Evolutionary conservation across 2,888 invertebrate species (phyloP).

Genomic region (Iselma pallidipennis): DNA sequence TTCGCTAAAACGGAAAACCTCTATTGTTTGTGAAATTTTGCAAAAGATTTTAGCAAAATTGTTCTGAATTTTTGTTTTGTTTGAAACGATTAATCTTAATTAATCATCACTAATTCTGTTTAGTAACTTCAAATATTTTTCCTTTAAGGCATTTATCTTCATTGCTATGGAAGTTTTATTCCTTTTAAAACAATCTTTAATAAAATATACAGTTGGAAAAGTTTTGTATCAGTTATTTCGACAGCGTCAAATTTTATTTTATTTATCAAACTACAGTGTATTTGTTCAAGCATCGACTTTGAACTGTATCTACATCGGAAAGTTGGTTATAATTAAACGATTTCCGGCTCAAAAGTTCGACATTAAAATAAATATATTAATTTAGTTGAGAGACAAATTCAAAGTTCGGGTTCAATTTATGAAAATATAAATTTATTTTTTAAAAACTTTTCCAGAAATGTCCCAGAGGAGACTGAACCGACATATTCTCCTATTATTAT

Average conservation of each 20-base stretch:
- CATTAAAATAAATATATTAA: slow-evolving; percentile 20
- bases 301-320: background rate
- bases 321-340: slow-evolving; percentile 12
- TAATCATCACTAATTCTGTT: background rate
- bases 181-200: background rate
- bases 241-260: slow-evolving; percentile 4
- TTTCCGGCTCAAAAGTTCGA: slow-evolving; percentile 14
- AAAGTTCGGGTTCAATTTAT: slow-evolving; percentile 15
- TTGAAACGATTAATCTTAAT: background rate
- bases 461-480: slow-evolving; percentile 18
- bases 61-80: background rate
- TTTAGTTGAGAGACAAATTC: slow-evolving; percentile 10
- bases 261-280: slow-evolving; percentile 2
- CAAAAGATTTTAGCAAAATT: background rate
- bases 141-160: background rate
- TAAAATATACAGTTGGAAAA: background rate
- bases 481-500: slow-evolving; percentile 3
- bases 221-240: background rate
- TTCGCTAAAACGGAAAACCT: slow-evolving; percentile 7
- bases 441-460: slow-evolving; percentile 15
- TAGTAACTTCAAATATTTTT: background rate
- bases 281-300: slow-evolving; percentile 3
- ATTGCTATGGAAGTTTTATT: background rate
- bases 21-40: slow-evolving; percentile 19
- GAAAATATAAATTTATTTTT: slow-evolving; percentile 20